Evolutionary conservation across 2,797 vertebrate genomes (phyloP).

Genomic region (Zenarchopterus dispar): DNA sequence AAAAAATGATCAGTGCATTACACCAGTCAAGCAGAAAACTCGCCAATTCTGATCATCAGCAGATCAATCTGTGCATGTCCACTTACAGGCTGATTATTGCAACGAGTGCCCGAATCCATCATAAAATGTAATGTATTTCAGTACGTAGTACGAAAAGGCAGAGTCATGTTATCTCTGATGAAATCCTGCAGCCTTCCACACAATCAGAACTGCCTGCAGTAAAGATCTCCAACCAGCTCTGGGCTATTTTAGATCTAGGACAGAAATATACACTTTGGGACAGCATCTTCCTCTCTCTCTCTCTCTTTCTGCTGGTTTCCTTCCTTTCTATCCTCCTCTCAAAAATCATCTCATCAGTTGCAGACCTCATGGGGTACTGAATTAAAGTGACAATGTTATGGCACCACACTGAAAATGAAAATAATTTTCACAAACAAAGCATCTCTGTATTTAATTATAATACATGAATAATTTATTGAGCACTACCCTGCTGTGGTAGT

Average conservation of each 20-base stretch:
- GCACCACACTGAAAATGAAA: constrained; percentile 29
- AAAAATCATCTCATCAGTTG: constrained; percentile 63
- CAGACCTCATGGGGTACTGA: constrained; percentile 44
- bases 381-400: constrained; percentile 47
- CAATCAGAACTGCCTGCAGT: constrained; percentile 60
- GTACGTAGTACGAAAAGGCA: constrained; percentile 29
- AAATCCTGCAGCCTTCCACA: constrained; percentile 23
- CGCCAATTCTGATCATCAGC: no score
- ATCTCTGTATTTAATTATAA: constrained; percentile 20
- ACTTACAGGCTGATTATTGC: no score
- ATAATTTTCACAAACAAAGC: constrained; percentile 13
- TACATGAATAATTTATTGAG: constrained; percentile 25
- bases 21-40: no score
- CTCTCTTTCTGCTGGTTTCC: constrained; percentile 26
- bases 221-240: constrained; percentile 44
- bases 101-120: no score
- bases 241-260: constrained; percentile 79
- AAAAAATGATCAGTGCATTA: no score
- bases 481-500: constrained; percentile 6
- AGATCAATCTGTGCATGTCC: no score
- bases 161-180: constrained; percentile 46
- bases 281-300: constrained; percentile 48
- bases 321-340: constrained; percentile 42
- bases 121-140: background rate
- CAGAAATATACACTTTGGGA: constrained; percentile 64